A percentile compares a stretch with the other conserved stretches of the same genome.
Evolutionary conservation across 2,797 vertebrate genomes (phyloP).

Genomic region (Arrhamphus sclerolepis): DNA sequence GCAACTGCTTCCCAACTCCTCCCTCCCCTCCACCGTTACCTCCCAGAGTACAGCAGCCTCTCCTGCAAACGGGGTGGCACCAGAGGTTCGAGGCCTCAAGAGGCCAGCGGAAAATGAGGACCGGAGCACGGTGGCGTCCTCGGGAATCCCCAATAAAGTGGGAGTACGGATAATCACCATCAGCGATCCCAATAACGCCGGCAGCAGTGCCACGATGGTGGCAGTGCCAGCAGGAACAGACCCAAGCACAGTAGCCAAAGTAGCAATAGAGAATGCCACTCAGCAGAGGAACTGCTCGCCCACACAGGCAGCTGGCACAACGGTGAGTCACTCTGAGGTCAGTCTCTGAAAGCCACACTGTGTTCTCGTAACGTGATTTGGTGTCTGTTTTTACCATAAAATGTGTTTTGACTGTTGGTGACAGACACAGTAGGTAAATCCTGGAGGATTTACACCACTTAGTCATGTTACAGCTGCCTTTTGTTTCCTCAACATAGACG

Average conservation of each 20-base stretch:
- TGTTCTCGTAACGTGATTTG: constrained; percentile 1
- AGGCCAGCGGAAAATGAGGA: constrained; percentile 92
- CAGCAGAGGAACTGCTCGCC: constrained; percentile 94
- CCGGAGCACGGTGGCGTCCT: constrained; percentile 76
- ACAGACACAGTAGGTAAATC: background rate
- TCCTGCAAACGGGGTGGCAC: constrained; percentile 88
- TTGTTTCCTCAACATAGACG: too few species aligned
- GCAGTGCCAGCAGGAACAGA: constrained; percentile 97
- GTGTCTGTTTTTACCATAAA: constrained; percentile 11
- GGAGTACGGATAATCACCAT: constrained; percentile 99
- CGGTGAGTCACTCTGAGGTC: constrained; percentile 71
- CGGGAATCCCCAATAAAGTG: constrained; percentile 97
- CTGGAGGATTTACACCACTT: too few species aligned
- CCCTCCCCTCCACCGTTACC: constrained; percentile 85
- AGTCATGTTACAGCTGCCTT: too few species aligned
- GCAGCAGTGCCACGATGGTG: constrained; percentile 98
- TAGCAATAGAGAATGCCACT: constrained; percentile 98
- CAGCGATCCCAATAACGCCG: constrained; percentile 98
- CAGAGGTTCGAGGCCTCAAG: constrained; percentile 91
- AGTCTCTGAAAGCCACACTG: background rate
- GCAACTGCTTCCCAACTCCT: constrained; percentile 88
- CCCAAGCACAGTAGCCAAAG: constrained; percentile 99
- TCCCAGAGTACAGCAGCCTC: constrained; percentile 82
- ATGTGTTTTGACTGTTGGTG: constrained; percentile 4
- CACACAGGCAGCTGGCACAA: constrained; percentile 84